phyloP scores from a whole-genome alignment of 2,888 invertebrate species.

The Ernsta delagoae region DNA sequence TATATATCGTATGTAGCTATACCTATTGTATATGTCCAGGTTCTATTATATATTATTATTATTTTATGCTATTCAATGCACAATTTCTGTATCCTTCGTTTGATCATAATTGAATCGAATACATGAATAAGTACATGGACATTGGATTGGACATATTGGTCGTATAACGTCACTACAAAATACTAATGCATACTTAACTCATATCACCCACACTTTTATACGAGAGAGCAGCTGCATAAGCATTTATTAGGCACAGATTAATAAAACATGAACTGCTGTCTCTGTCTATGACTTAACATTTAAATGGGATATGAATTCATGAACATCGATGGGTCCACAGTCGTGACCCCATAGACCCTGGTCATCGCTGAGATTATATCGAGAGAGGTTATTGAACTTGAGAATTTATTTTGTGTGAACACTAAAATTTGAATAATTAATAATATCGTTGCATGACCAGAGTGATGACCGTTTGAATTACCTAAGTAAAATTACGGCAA shows the following conservation, averaged over 20 bases:
- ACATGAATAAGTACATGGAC: too few species aligned
- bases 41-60: too few species aligned
- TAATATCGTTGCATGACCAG: background rate
- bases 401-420: slow-evolving; percentile 8
- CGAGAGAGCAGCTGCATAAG: background rate
- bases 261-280: background rate
- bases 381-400: slow-evolving; percentile 31
- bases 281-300: background rate
- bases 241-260: background rate
- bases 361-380: slow-evolving; percentile 25
- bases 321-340: slow-evolving; percentile 4
- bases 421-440: slow-evolving; percentile 19
- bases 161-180: background rate
- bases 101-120: too few species aligned
- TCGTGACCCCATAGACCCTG: slow-evolving; percentile 22
- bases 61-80: too few species aligned
- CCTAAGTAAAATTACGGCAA: too few species aligned
- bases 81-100: too few species aligned
- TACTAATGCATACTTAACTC: background rate
- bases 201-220: background rate
- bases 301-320: slow-evolving; percentile 18
- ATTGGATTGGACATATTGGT: background rate
- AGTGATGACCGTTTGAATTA: background rate
- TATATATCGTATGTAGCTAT: too few species aligned
- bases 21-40: too few species aligned